Evolutionary conservation across 2,797 vertebrate species (phyloP), one percentile per base, ranked within the genome.

Genomic region (Petrocephalus sullivani): DNA sequence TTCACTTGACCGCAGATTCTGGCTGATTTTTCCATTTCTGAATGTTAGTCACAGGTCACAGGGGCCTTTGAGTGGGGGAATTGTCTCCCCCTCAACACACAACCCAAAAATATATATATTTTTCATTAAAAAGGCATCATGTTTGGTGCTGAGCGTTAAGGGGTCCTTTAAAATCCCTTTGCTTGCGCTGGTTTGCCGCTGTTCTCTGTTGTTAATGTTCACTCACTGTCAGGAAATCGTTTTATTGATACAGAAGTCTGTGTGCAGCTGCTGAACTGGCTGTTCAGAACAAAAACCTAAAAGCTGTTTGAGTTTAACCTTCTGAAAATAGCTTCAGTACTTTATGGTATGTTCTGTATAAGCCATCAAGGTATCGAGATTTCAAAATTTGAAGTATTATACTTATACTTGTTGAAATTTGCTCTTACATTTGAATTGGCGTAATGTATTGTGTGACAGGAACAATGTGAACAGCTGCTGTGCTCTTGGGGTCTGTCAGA

Each of bases 41-140:
- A 91, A 91, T 94, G 94, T 87, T 64, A 95, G 93, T 95, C 94
- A 94, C 92, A 91, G 85, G 93, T 95, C 94, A 94, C 92, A 91
- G 85, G 89, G 91, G 16, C 1, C 41, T 46, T 46, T 46, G 41
- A 4, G 41, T 61, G 16, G 60, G 16, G 60, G n/a, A 16, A n/a
- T 46, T 46, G 41, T 46, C 60, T 21, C n/a, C 4, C 12, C 92
- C 93, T 92, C 92, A 94, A 93, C 93, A 94, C 87, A 93, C 90
- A 90, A 57, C 23, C 37, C 71, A 78, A 78, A 78, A 78, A 46
- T 46, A 46, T 78, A 46, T 78, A 28, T 41, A 37, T 78, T 14
- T 78, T 21, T 61, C 5, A 37, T 2, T n/a, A 71, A 71, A 23
- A 8, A 71, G 9, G 33, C n/a, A 33, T 8, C 64, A 7, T 57